These are phyloP conservation scores for Physella acuta DNA, from an alignment of 1,140 invertebrate genomes.

Conservation along the genomic window DNA sequence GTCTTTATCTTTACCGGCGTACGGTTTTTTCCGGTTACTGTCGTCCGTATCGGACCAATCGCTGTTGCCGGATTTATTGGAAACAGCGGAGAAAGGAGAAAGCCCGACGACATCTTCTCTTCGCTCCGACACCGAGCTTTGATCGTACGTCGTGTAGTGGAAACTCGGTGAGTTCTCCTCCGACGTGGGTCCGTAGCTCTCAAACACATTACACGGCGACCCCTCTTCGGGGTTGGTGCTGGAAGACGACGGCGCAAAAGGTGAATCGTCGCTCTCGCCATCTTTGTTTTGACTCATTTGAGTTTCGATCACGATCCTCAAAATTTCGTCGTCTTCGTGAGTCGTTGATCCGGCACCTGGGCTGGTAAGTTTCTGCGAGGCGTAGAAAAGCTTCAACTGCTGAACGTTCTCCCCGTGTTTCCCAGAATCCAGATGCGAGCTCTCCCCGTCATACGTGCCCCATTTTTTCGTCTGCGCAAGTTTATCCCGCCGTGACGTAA, in stretches of 20 bases:
- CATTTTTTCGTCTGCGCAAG: background rate
- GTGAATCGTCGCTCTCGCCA: background rate
- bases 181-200: background rate
- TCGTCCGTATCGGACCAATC: conserved; percentile 7
- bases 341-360: background rate
- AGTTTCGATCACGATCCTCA: background rate
- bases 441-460: background rate
- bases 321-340: background rate
- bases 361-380: background rate
- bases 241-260: background rate
- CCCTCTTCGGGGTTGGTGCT: background rate
- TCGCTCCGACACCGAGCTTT: background rate
- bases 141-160: too few relatives aligned
- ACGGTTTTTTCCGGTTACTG: too few relatives aligned
- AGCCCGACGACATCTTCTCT: background rate
- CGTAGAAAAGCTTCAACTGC: background rate
- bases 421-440: background rate
- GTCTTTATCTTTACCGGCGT: background rate
- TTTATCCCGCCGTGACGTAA: background rate
- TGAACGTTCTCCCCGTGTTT: background rate
- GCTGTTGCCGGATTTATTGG: conserved; percentile 5
- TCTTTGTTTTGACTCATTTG: background rate
- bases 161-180: background rate
- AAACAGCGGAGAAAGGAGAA: background rate
- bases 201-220: background rate